Conservation (phyloP, 2,797 vertebrate genomes). For the Lepidocolaptes lacrymiger region DNA sequence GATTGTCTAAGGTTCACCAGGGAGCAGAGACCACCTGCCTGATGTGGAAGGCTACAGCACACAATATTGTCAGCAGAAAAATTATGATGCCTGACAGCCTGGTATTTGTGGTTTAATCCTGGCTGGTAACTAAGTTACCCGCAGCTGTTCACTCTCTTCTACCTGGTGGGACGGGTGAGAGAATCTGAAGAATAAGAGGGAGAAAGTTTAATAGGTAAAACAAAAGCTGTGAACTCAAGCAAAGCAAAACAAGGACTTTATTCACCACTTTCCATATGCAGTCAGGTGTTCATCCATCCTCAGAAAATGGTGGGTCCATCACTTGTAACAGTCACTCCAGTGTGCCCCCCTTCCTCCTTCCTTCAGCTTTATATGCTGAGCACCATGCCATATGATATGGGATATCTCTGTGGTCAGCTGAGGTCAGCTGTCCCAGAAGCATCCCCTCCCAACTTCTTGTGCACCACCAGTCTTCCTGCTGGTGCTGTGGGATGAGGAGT, state of each 20-base stretch:
- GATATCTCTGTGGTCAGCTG: neutral
- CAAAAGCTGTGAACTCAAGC: neutral
- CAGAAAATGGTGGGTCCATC: neutral
- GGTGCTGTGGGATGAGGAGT: neutral
- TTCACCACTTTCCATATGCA: neutral
- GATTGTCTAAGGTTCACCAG: neutral
- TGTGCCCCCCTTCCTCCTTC: neutral
- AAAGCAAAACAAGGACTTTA: neutral
- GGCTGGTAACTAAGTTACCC: no score
- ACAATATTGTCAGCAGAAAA: neutral
- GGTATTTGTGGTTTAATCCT: neutral
- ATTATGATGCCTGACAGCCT: neutral
- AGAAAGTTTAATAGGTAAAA: neutral
- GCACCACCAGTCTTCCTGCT: neutral
- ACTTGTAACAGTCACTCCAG: neutral
- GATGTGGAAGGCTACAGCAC: neutral
- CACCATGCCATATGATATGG: rapidly evolving
- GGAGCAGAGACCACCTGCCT: neutral
- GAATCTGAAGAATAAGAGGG: neutral
- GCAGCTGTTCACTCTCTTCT: neutral
- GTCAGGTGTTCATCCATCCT: neutral
- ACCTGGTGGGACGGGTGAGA: neutral
- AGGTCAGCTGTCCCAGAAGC: neutral
- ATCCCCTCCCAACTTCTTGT: neutral
- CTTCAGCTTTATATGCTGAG: neutral